phyloP scores from a whole-genome alignment of 2,113 vertebrate species.

The Isurus oxyrinchus region DNA sequence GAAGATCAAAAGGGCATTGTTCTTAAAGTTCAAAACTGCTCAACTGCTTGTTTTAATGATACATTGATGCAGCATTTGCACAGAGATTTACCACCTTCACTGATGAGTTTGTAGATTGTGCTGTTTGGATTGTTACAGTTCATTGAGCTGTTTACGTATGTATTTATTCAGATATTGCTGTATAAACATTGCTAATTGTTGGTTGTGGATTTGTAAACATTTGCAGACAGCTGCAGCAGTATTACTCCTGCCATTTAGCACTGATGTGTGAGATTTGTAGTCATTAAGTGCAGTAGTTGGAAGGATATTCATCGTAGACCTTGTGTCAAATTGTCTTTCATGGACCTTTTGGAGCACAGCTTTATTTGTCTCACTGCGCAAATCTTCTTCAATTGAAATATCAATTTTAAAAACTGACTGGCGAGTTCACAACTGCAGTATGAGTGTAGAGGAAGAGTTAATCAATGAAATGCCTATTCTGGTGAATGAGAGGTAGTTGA shows the following conservation, averaged over 20 bases:
- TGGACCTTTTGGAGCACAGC: not conserved
- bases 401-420: not conserved
- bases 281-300: not conserved
- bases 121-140: not conserved
- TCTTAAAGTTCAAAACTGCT: not conserved
- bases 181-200: not conserved
- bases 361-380: not conserved
- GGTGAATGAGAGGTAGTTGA: not conserved
- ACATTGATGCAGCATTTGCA: not conserved
- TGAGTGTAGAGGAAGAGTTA: not conserved
- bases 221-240: not conserved
- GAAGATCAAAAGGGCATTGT: not conserved
- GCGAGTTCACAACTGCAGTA: not conserved
- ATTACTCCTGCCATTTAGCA: not conserved
- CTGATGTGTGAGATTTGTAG: not conserved
- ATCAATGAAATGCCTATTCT: not conserved
- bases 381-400: not conserved
- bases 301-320: not conserved
- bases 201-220: not conserved
- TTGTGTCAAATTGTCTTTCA: not conserved
- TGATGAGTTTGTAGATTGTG: not conserved
- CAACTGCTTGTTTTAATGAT: not conserved
- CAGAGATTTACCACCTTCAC: not conserved
- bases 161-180: slow-evolving; percentile 13
- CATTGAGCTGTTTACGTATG: not conserved